Percentiles rank a stretch among this genome's conserved stretches.
phyloP scores from a whole-genome alignment of 2,797 vertebrate species.

The Esox masquinongy region DNA sequence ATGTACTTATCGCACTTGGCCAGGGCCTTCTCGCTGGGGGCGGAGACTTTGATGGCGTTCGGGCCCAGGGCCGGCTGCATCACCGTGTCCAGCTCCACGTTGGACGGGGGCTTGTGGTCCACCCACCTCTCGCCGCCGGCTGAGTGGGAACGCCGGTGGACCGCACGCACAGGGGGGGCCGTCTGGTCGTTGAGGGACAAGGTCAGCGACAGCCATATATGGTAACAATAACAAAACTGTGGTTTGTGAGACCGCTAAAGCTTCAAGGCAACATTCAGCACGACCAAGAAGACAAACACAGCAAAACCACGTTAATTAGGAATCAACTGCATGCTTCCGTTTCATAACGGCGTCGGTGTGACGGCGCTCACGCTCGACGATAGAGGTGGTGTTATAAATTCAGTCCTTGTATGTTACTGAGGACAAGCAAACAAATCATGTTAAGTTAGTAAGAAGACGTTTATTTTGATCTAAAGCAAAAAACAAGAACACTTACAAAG shows the following conservation, averaged over 20 bases:
- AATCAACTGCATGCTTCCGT: no score
- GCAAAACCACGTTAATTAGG: no score
- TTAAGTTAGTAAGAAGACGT: slow-evolving; percentile 14
- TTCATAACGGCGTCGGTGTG: no score
- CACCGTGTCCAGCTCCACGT: slow-evolving; percentile 87
- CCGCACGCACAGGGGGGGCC: slow-evolving; percentile 68
- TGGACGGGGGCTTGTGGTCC: slow-evolving; percentile 88
- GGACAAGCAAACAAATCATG: slow-evolving; percentile 8
- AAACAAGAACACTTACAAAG: slow-evolving; percentile 17
- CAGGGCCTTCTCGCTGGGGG: slow-evolving; percentile 87
- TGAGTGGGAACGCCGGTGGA: slow-evolving; percentile 86
- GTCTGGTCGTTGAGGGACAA: slow-evolving; percentile 70
- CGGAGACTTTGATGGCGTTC: slow-evolving; percentile 86
- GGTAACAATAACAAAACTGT: no score
- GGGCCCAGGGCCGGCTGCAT: slow-evolving; percentile 87
- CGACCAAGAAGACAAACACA: no score
- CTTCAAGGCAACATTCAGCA: no score
- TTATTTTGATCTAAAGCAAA: slow-evolving; percentile 37
- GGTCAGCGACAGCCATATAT: background rate
- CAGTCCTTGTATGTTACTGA: background rate
- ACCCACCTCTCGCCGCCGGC: slow-evolving; percentile 93
- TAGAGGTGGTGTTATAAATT: no score
- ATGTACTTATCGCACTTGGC: slow-evolving; percentile 95
- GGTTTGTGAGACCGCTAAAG: no score
- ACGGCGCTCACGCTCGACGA: no score